Conservation (phyloP, 2,888 invertebrate genomes). For the Apotomis capreana region DNA sequence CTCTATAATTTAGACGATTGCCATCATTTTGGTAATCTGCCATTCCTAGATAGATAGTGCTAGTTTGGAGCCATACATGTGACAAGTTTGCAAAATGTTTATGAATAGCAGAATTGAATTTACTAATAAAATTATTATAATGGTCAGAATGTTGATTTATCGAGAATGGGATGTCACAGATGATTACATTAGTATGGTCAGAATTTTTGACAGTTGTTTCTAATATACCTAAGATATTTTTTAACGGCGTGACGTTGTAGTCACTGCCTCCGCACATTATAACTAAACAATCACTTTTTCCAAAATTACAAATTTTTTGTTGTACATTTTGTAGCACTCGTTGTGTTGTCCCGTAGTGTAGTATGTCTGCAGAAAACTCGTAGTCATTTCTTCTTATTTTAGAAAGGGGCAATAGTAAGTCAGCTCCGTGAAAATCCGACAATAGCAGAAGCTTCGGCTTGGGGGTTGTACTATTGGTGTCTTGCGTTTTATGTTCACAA, state of each 20-base stretch:
- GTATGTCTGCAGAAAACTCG: neutral
- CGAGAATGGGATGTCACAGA: neutral
- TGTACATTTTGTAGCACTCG: neutral
- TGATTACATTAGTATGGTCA: neutral
- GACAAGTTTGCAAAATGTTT: neutral
- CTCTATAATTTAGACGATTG: neutral
- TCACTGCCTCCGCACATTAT: no score
- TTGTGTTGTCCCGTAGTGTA: neutral
- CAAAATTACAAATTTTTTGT: neutral
- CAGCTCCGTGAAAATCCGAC: no score
- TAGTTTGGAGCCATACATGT: slow-evolving; percentile 1
- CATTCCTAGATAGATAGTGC: neutral
- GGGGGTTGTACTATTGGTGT: no score
- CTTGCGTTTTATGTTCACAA: no score
- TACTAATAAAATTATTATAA: no score
- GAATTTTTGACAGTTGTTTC: neutral
- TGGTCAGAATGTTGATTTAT: neutral
- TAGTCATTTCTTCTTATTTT: neutral
- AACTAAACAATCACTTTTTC: no score
- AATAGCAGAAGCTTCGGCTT: no score
- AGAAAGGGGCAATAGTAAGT: neutral
- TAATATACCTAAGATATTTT: neutral
- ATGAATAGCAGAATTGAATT: neutral
- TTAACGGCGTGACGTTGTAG: no score
- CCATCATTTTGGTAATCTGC: neutral